Base-by-base conservation (phyloP, 2,113 vertebrate species). In the Scatophagus argus region DNA sequence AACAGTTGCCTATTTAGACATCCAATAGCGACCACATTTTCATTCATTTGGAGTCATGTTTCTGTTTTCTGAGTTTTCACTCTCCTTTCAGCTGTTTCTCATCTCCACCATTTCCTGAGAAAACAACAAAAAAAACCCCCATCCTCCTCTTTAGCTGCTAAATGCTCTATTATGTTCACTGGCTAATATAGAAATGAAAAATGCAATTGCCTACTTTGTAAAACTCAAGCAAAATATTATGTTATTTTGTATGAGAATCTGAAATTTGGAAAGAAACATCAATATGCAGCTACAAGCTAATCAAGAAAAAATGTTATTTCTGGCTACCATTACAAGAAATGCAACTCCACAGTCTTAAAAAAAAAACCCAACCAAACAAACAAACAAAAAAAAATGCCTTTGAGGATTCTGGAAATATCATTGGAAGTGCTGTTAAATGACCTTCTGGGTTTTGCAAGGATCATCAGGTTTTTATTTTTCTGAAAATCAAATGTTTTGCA, bases 401-500 rank as follows among this genome's bases (percentile, higher is more conserved):
- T 29, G n/a, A 68, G 47, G n/a, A 69, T 68, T 51, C 10, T 54
- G 54, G 60, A 84, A 82, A 71, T 34, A 55, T 34, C 58, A 27
- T 44, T 36, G 56, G 31, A 55, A 71, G 13, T 41, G 5, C 29
- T 82, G 62, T 71, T 68, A 46, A 58, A 79, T 4, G 36, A 77
- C 29, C 32, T 17, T 54, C 25, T 60, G 32, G 21, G 49, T 68
- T 75, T 80, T 67, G 41, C 8, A 70, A 38, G 62, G n/a, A n/a
- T n/a, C n/a, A n/a, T n/a, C n/a, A n/a, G n/a, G 27, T 41, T 43
- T 73, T 76, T 76, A 46, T 55, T 86, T 80, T 56, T 56, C 9
- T 4, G 27, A 77, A 51, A 83, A 73, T 70, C 14, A 29, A 14
- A 67, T 52, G 38, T 29, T 69, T 68, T 32, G 23, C 31, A 59